Evolutionary conservation across 2,797 vertebrate genomes (phyloP), one percentile per base, ranked within the genome.

Genomic region (Oreonectes daqikongensis): DNA sequence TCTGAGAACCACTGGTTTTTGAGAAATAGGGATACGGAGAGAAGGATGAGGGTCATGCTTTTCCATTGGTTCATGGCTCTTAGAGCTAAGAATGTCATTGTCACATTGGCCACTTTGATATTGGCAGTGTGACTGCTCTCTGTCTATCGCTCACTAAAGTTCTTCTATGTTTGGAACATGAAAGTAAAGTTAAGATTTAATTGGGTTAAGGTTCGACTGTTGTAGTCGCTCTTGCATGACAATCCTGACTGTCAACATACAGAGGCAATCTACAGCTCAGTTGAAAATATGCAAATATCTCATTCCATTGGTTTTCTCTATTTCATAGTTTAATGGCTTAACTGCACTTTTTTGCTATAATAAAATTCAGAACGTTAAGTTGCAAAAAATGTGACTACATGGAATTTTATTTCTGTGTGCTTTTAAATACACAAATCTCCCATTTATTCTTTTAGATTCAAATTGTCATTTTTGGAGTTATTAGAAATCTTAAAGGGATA

Each of bases 111-210:
- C 35, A 69, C 40, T 57, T 77, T 35, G 52, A 53, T 14, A 40
- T 30, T 77, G 28, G 35, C 38, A 44, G 15, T 61, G 18, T 69
- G 20, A 48, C 40, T 69, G 53, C 18, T 53, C 50, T 18, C 40
- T 9, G 2, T 52, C 48, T n/a, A 2, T 52, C 48, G 9, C n/a
- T 53, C 50, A 53, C 50, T 53, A 3, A 53, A 22, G 1, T 11
- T 53, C 15, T 69, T 76, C 61, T 55, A 50, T 61, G 75, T 69
- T 61, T 69, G 55, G 20, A 50, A 69, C 66, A 77, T 77, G 53
- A 77, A 69, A 69, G 75, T 77, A 17, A 69, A 77, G 75, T 69
- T 6, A 38, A n/a, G 66, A 76, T 46, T 76, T 76, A 69, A 76
- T 76, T 76, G 53, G 53, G 74, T 76, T 76, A 59, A 28, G 65